Evolutionary conservation across 2,888 invertebrate species (phyloP), one percentile per base, ranked within the genome.

Genomic region (Epirrhoe alternata): DNA sequence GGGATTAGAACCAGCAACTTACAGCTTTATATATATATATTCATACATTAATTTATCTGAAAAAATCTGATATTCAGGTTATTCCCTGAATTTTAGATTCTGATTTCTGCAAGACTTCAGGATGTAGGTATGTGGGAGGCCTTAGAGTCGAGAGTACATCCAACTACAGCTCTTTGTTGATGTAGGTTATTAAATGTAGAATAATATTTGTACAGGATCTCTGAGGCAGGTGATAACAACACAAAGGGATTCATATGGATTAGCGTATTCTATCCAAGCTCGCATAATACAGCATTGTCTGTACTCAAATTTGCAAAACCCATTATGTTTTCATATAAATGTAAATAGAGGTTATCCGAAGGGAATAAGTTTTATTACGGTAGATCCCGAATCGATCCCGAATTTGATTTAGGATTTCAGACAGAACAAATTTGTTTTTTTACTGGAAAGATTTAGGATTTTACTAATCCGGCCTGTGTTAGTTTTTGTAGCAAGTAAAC

Each of bases 301-400:
- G 52, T 38, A 63, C 42, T 61, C 42, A 61, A 58, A 76, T 74
- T 70, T 73, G 70, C 72, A 66, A 81, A 82, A 75, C 75, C 79
- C 80, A 85, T 87, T 86, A 80, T 80, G 78, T 85, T 86, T 77
- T 82, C 78, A 86, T 87, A 85, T 84, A 85, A 84, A 88, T 88
- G 86, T 84, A 86, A 88, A 89, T 87, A 84, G 74, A 78, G 79
- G 79, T 72, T 74, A 79, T 75, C 83, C 81, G 64, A 69, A 71
- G 81, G 84, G 84, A 82, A 80, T 80, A 76, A 74, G 70, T 80
- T 83, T 84, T 85, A 80, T 76, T 78, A 79, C 76, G 78, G 70
- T 68, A 62, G 67, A 75, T 77, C 74, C 71, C 66, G 72, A 81
- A 86, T 86, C 85, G 86, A 86, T 86, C 77, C 74, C 64, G 72